phyloP scores from a whole-genome alignment of 1,140 invertebrate species.

The Leptopilina boulardi region DNA sequence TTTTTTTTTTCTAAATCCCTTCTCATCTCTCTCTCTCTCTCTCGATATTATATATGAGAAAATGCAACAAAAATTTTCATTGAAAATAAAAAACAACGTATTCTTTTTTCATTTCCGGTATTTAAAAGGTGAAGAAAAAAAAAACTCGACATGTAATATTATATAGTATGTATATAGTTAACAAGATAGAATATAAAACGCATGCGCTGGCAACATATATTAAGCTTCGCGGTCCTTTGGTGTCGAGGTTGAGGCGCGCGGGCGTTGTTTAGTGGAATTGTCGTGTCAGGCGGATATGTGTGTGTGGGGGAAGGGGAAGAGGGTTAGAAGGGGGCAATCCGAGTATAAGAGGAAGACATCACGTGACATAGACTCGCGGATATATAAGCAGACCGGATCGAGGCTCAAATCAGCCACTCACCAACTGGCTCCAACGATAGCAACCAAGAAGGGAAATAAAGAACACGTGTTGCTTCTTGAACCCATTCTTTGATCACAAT shows the following conservation, averaged over 20 bases:
- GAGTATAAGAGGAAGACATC: constrained; percentile 36
- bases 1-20: too few species aligned
- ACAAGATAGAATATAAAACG: not conserved
- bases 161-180: not conserved
- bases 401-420: constrained; percentile 63
- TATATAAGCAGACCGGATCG: constrained; percentile 62
- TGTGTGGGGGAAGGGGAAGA: not conserved
- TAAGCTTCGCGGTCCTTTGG: constrained; percentile 15
- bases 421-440: constrained; percentile 62
- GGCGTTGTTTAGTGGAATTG: constrained; percentile 1
- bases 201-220: not conserved
- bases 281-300: constrained; percentile 34
- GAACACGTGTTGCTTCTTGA: not conserved
- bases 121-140: too few species aligned
- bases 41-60: too few species aligned
- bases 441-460: not conserved
- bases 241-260: constrained; percentile 33
- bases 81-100: too few species aligned
- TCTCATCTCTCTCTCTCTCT: too few species aligned
- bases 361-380: constrained; percentile 60
- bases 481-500: not conserved
- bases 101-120: too few species aligned
- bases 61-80: too few species aligned
- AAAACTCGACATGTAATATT: not conserved
- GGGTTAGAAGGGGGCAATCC: constrained; percentile 40